Base-by-base conservation (phyloP, 2,888 invertebrate genomes). In the Lasius platythorax region DNA sequence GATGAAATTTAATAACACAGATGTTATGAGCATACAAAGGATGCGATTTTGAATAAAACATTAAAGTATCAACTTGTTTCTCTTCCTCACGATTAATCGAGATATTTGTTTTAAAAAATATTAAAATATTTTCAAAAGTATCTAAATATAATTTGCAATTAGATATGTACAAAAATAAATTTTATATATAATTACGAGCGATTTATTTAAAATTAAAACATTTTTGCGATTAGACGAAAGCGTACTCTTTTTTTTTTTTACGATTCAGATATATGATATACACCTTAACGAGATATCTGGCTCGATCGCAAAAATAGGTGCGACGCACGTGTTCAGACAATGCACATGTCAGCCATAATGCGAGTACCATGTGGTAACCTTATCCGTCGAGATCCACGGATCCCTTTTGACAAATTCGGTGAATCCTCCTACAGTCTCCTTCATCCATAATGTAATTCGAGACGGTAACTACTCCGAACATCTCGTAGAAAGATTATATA, bases 371-470 rank as follows among this genome's bases (percentile, higher is more conserved):
- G 67, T 56, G 74, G 90, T 87, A 90, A 90, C 84, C 58, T 85
- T 85, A 90, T 82, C 89, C 90, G 40, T 43, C 70, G 74, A 67
- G 70, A 85, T 64, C 85, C 84, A 86, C 89, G 86, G 85, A 83
- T 87, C 85, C 85, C 86, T 86, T 91, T 88, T 85, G 85, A 89
- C 89, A 88, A 90, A 91, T 91, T 90, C 76, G 86, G 50, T 50
- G 86, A 84, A 87, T 91, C 87, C 86, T 90, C 89, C 87, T 85
- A 84, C 88, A 76, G 87, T 85, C 85, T 66, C 68, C 81, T 87
- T 89, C 89, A 87, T 87, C 90, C 87, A 89, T 90, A 90, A 90
- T 87, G 90, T 90, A 90, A 90, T 90, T 90, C 91, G 90, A 90
- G 91, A 90, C 86, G 83, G 84, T 87, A 90, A 90, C 89, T 87